Evolutionary conservation across 2,888 invertebrate species (phyloP), one percentile per base, ranked within the genome.

Genomic region (Autographa gamma): DNA sequence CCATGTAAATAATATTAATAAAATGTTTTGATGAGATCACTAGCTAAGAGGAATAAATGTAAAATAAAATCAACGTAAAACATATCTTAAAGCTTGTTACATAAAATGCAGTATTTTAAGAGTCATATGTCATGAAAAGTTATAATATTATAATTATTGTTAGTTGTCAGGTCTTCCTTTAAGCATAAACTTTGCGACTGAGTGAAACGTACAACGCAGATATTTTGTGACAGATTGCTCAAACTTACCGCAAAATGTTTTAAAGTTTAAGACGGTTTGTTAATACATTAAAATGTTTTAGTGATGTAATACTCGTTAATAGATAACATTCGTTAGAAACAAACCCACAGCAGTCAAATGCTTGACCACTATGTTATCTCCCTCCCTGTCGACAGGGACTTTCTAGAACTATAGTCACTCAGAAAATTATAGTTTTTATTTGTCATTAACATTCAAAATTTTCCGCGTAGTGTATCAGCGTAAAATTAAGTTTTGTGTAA

Each of bases 1-100:
- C 66, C 60, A 18, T 76, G 69, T 77, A 81, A 61, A 81, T 74
- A 78, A 60, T 69, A 76, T 16, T 59, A 58, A 19, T 58, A 60
- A 68, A 18, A 62, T 52, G 63, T 52, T 54, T 54, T 54, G 16
- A 54, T 54, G 9, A 54, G 19, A 54, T 54, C 3, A 54, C 11
- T 52, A 52, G n/a, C 18, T 52, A 52, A 52, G n/a, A 18, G 2
- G 4, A 43, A 43, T 43, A 43, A 43, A 43, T 43, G 43, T 43
- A 6, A 43, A 63, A 19, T 66, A 54, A 54, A 54, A 19, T 18
- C 54, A 54, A 19, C 8, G 2, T 16, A 63, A 73, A 61, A 75
- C 75, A 75, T 75, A 74, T 75, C 79, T 63, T n/a, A 43, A 32
- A 32, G 16, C 32, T 18, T 60, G 66, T 66, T 60, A 48, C 41